A percentile compares a stretch with the other conserved stretches of the same genome.
Conservation (phyloP, 2,888 invertebrate genomes). For the Himalopsyche kuldschensis region DNA sequence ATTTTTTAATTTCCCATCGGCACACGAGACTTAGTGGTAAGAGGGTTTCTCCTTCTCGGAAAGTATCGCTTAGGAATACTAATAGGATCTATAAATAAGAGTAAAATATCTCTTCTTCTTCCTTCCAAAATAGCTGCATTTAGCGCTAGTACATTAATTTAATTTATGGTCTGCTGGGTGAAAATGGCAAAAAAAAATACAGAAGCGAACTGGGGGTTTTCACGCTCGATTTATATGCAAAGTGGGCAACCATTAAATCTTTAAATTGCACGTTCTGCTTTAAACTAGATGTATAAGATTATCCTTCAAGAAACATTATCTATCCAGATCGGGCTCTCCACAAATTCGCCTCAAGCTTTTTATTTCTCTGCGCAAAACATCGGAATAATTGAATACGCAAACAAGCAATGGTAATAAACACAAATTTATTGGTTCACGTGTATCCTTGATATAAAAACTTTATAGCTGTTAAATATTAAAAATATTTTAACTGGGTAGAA, state of each 20-base stretch:
- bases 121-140: slow-evolving; percentile 28
- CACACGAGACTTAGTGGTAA: not conserved
- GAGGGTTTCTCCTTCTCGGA: not conserved
- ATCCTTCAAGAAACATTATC: not conserved
- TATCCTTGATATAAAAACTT: no score
- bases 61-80: not conserved
- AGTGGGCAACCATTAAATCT: not conserved
- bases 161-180: slow-evolving; percentile 14
- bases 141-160: slow-evolving; percentile 20
- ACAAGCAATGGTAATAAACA: no score
- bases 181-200: slow-evolving; percentile 18
- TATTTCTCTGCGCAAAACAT: no score
- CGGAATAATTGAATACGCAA: no score
- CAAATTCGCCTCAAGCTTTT: not conserved
- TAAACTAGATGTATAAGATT: not conserved
- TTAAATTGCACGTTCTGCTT: not conserved
- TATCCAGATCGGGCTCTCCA: not conserved
- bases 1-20: not conserved
- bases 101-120: not conserved
- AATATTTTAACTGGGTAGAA: no score
- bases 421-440: no score
- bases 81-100: slow-evolving; percentile 14
- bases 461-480: no score
- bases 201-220: slow-evolving; percentile 8
- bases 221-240: slow-evolving; percentile 17